Evolutionary conservation across 2,113 vertebrate species (phyloP), one percentile per base, ranked within the genome.

Genomic region (Naja naja): DNA sequence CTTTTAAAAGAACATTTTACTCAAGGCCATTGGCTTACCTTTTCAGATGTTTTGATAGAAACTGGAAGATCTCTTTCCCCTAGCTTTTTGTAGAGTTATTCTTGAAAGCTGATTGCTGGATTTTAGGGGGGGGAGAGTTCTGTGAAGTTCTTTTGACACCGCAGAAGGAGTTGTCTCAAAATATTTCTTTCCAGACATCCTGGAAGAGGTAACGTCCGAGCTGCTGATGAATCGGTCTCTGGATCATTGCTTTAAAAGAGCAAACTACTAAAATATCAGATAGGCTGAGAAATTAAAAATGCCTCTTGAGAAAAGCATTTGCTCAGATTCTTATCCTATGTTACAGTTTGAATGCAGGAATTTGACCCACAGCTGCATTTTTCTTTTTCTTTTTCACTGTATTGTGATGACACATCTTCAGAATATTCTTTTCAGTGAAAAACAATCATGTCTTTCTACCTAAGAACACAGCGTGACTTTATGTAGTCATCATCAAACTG

Each of bases 21-120:
- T 94, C 90, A 94, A 94, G 94, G 91, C 96, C 92, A 94, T 91
- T 94, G 96, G 95, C 94, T 94, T 95, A 94, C 94, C 94, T 94
- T 60, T 95, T 95, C 95, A 93, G 91, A 93, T 90, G 89, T 94
- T 11, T 93, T 95, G 94, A 92, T 94, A 96, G 94, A 94, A 96
- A 74, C 49, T 94, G 81, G 91, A 96, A 94, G 81, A 96, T 87
- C 94, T 55, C 94, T 89, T 90, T 91, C 92, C 91, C 94, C 94
- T 93, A 95, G 94, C 90, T 92, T 94, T 95, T 94, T 94, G 94
- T 94, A 94, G 92, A 94, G 85, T 45, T 90, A 0, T 88, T 89
- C 90, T 92, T 81, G 93, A 89, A 95, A 95, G 34, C 93, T 88
- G 39, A n/a, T 93, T 90, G 93, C 92, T 49, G 93, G 91, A 90